Evolutionary conservation across 2,797 vertebrate species (phyloP).

Genomic region (Macropodus opercularis): DNA sequence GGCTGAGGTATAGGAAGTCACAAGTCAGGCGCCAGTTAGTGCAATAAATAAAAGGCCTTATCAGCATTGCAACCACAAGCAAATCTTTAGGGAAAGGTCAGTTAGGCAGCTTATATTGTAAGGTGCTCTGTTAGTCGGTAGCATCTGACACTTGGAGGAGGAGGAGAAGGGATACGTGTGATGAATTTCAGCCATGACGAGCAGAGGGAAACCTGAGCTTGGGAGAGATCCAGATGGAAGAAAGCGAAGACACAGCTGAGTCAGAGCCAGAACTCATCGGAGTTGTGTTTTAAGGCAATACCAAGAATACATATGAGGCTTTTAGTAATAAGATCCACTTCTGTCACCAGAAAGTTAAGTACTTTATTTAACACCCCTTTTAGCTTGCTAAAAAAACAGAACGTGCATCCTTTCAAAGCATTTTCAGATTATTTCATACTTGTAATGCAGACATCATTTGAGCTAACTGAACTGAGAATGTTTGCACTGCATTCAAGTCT

Average conservation of each 20-base stretch:
- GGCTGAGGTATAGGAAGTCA: too few relatives aligned
- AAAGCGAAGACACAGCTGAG: constrained; percentile 33
- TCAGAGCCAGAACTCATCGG: constrained; percentile 41
- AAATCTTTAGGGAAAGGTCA: neutral
- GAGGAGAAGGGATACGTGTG: constrained; percentile 18
- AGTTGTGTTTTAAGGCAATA: constrained; percentile 56
- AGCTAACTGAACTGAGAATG: neutral
- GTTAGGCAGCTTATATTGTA: neutral
- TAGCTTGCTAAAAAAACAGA: too few relatives aligned
- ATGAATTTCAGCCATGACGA: constrained; percentile 26
- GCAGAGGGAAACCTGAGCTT: constrained; percentile 5
- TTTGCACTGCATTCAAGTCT: neutral
- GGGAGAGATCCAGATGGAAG: constrained; percentile 36
- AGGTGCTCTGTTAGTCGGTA: neutral
- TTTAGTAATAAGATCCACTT: constrained; percentile 61
- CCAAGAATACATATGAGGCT: constrained; percentile 54
- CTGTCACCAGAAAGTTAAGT: constrained; percentile 41
- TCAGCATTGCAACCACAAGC: neutral
- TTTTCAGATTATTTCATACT: neutral
- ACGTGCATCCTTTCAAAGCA: neutral
- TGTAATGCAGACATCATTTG: constrained; percentile 2
- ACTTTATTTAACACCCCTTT: constrained; percentile 42
- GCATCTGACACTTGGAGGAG: constrained; percentile 14
- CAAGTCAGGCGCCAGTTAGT: too few relatives aligned
- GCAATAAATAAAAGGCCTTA: neutral